phyloP scores from a whole-genome alignment of 1,140 invertebrate genomes.

The Drosophila chauvacae region DNA sequence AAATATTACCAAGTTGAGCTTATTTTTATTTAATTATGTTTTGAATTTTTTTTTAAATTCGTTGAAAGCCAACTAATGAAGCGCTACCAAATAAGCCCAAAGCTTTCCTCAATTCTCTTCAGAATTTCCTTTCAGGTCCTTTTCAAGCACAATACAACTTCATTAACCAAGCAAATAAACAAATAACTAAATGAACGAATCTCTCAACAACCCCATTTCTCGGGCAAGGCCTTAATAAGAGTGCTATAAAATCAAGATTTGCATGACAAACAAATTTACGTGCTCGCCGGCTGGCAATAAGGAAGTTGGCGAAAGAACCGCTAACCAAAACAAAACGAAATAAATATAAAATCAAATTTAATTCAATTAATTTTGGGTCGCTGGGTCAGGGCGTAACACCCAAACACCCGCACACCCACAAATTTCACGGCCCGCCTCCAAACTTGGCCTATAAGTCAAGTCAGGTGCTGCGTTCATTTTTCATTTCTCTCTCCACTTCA shows the following conservation, averaged over 20 bases:
- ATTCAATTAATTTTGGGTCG: constrained; percentile 81
- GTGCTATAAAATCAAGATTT: constrained; percentile 35
- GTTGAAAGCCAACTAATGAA: background rate
- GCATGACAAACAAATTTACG: constrained; percentile 56
- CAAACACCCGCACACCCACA: background rate
- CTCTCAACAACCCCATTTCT: constrained; percentile 27
- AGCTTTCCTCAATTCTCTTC: background rate
- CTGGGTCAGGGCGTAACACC: constrained; percentile 47
- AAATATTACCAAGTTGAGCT: background rate
- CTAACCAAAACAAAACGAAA: constrained; percentile 51
- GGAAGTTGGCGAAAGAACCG: constrained; percentile 28
- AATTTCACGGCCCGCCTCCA: constrained; percentile 4
- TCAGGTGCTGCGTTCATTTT: constrained; percentile 73
- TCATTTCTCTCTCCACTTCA: constrained; percentile 68
- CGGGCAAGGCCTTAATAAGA: constrained; percentile 13
- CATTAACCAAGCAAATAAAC: constrained; percentile 52
- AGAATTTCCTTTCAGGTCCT: background rate
- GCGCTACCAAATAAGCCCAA: background rate
- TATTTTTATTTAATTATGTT: background rate
- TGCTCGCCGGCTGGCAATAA: constrained; percentile 29
- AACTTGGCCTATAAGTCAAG: constrained; percentile 32
- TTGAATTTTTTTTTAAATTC: background rate
- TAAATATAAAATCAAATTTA: constrained; percentile 67
- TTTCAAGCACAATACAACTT: constrained; percentile 26
- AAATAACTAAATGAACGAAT: constrained; percentile 23